Evolutionary conservation across 2,113 vertebrate species (phyloP), one percentile per base, ranked within the genome.

Genomic region (Malurus melanocephalus): DNA sequence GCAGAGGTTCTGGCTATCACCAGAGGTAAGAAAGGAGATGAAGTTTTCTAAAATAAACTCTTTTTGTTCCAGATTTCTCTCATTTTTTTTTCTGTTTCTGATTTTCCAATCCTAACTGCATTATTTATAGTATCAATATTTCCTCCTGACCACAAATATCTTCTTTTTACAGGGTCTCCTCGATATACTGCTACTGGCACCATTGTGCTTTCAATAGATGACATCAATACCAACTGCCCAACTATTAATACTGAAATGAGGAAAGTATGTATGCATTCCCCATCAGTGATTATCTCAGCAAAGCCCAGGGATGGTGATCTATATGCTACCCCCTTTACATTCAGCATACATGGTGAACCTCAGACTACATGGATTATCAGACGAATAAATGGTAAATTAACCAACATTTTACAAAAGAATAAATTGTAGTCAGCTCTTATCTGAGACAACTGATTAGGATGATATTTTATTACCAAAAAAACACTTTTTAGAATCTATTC

Each of bases 121-220:
- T 38, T 75, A 38, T 57, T 87, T 51, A 33, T 10, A 38, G 7
- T 11, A 42, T 61, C 5, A 13, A 5, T 27, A 67, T 17, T 65
- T 10, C 22, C 16, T 64, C 26, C 42, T 90, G 62, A 84, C 21
- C 23, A 66, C 11, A 55, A 13, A 61, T 56, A 48, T 8, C 84
- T 88, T 89, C 6, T 86, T 92, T 45, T 94, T 91, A 59, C 96
- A 99, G 99, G 98, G n/a, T 61, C 66, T 88, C 98, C 98, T 92
- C 79, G 91, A 33, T 98, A 97, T 76, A 98, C 98, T 13, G 97
- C 97, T 27, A 99, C 98, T 3, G 98, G 98, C 76, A 99, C 98
- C 10, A 95, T 99, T 89, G 97, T 97, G 48, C 95, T 99, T 30
- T 95, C 97, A 84, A 92, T 99, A 10, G 49, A 93, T n/a, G 98